A percentile compares a stretch with the other conserved stretches of the same genome.
These are phyloP conservation scores for Porites evermanni DNA, from an alignment of 92 coral and sea anemone species.

Conservation along the genomic window DNA sequence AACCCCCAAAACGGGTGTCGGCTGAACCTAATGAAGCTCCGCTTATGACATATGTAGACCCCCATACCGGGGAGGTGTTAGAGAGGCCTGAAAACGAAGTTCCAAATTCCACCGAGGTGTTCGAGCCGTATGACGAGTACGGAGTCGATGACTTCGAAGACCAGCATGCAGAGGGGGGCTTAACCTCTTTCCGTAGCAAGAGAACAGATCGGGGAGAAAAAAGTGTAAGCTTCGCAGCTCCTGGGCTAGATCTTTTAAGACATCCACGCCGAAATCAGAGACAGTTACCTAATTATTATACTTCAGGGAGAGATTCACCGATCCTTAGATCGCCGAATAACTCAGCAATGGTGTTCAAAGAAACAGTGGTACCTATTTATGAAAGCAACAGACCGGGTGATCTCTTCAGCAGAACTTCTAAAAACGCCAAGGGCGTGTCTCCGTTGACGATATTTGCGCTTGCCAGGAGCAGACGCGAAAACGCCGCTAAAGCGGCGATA, in stretches of 20 bases:
- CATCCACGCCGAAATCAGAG: not conserved
- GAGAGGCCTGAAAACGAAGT: slow-evolving; percentile 63
- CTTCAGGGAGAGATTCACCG: slow-evolving; percentile 36
- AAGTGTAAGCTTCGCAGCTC: not conserved
- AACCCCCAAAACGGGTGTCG: not conserved
- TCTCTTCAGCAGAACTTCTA: slow-evolving; percentile 46
- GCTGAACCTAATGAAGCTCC: slow-evolving; percentile 17
- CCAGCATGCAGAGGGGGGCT: not conserved
- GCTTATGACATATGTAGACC: slow-evolving; percentile 68
- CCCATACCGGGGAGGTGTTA: slow-evolving; percentile 72
- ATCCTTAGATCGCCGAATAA: not conserved
- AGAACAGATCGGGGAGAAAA: slow-evolving; percentile 20
- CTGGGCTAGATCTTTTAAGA: not conserved
- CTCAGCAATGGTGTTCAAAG: slow-evolving; percentile 20
- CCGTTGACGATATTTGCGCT: slow-evolving; percentile 87
- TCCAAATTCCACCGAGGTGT: slow-evolving; percentile 73
- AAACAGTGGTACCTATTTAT: slow-evolving; percentile 54
- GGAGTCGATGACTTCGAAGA: slow-evolving; percentile 3
- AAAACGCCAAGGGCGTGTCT: slow-evolving; percentile 54
- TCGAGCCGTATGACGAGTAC: slow-evolving; percentile 51
- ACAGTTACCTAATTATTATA: not conserved
- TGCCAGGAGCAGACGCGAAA: slow-evolving; percentile 75
- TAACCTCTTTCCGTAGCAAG: slow-evolving; percentile 5
- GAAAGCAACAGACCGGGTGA: slow-evolving; percentile 51
- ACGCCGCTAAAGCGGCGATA: slow-evolving; percentile 14